A percentile compares a stretch with the other conserved stretches of the same genome.
phyloP scores from a whole-genome alignment of 92 coral and sea anemone species.

The Actinernus sp. region DNA sequence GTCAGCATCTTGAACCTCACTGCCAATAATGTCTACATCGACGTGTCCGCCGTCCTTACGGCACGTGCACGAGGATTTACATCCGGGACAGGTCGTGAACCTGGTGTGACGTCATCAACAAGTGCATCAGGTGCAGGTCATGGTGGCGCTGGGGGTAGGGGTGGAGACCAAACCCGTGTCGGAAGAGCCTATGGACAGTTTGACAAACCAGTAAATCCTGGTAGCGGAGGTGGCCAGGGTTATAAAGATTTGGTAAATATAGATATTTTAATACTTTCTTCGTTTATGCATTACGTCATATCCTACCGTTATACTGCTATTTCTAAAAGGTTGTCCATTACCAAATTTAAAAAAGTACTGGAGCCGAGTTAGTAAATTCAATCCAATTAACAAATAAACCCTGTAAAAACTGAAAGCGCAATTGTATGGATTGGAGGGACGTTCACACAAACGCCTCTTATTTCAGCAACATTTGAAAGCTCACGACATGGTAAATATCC shows the following conservation, averaged over 20 bases:
- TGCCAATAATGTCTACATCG: conserved; percentile 74
- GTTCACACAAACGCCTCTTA: too few species aligned
- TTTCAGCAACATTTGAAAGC: too few species aligned
- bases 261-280: too few species aligned
- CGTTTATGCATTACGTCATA: too few species aligned
- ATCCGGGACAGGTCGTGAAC: conserved; percentile 74
- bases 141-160: conserved; percentile 98
- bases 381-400: too few species aligned
- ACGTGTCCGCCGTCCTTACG: conserved; percentile 79
- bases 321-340: too few species aligned
- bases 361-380: too few species aligned
- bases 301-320: too few species aligned
- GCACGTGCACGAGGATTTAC: conserved; percentile 87
- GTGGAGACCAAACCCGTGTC: conserved; percentile 63
- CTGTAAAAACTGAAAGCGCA: too few species aligned
- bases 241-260: conserved; percentile 75
- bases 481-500: too few species aligned
- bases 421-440: too few species aligned
- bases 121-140: conserved; percentile 97
- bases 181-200: conserved; percentile 90
- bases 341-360: too few species aligned
- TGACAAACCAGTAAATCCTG: conserved; percentile 76
- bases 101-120: conserved; percentile 69
- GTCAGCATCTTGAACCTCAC: conserved; percentile 76
- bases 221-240: conserved; percentile 97